These are phyloP conservation scores for Sisyra nigra DNA, from an alignment of 2,888 invertebrate genomes.

Conservation along the genomic window DNA sequence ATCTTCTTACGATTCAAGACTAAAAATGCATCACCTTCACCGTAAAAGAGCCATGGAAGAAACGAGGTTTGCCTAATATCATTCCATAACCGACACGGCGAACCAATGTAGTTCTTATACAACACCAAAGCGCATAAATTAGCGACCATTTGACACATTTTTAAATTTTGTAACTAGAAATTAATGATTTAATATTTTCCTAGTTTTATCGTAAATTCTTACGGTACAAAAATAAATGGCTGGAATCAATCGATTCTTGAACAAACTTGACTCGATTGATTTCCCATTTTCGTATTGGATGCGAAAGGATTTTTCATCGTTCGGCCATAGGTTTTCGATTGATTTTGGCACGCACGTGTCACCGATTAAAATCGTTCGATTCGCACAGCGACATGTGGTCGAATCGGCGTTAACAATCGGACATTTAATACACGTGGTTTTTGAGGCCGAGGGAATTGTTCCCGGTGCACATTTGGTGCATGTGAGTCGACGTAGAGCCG, in stretches of 20 bases:
- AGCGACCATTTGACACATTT: constrained; percentile 47
- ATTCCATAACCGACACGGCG: constrained; percentile 26
- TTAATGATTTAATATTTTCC: background rate
- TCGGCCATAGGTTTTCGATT: constrained; percentile 20
- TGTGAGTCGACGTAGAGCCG: constrained; percentile 18
- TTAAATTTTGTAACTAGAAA: constrained; percentile 24
- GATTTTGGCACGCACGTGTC: constrained; percentile 22
- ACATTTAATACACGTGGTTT: constrained; percentile 26
- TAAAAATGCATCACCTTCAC: constrained; percentile 28
- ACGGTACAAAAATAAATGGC: constrained; percentile 29
- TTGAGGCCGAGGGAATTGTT: constrained; percentile 24
- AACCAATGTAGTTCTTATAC: constrained; percentile 31
- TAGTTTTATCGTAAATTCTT: constrained; percentile 8
- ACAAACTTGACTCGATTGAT: constrained; percentile 11
- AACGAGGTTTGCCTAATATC: constrained; percentile 18
- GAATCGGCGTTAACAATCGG: constrained; percentile 10
- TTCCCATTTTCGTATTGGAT: constrained; percentile 21
- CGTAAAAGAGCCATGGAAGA: constrained; percentile 29
- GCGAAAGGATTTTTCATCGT: constrained; percentile 21
- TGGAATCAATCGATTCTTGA: constrained; percentile 21
- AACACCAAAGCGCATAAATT: constrained; percentile 47
- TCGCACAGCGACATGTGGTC: constrained; percentile 23
- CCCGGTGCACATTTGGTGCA: constrained; percentile 28
- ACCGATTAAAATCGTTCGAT: constrained; percentile 12
- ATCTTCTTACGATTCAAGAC: constrained; percentile 28